phyloP scores from a whole-genome alignment of 2,888 invertebrate genomes.

The Tachina fera region DNA sequence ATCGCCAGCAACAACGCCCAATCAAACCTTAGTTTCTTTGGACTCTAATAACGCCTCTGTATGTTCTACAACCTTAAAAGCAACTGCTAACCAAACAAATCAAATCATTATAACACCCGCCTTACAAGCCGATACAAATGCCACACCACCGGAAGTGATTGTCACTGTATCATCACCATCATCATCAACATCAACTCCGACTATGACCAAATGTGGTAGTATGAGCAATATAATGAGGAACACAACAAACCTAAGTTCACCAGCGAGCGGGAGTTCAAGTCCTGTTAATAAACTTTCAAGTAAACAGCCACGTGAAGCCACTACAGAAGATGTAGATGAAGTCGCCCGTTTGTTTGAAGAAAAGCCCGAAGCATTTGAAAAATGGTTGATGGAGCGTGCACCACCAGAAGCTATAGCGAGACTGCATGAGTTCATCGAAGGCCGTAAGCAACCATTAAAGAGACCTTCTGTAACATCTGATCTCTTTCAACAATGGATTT shows the following conservation, averaged over 20 bases:
- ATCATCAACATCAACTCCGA: conserved; percentile 43
- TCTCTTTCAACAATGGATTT: conserved; percentile 92
- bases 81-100: conserved; percentile 43
- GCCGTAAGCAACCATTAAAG: conserved; percentile 84
- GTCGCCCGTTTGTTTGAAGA: conserved; percentile 84
- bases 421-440: conserved; percentile 85
- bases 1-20: conserved; percentile 68
- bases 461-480: conserved; percentile 92
- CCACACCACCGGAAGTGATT: conserved; percentile 54
- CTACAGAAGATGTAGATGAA: conserved; percentile 81
- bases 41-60: conserved; percentile 29
- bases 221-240: conserved; percentile 21
- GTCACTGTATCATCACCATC: conserved; percentile 14
- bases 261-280: conserved; percentile 28
- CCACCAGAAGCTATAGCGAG: conserved; percentile 86
- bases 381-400: conserved; percentile 91
- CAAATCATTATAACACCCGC: conserved; percentile 57
- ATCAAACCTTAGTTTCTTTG: conserved; percentile 46
- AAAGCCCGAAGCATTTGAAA: conserved; percentile 88
- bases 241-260: conserved; percentile 29
- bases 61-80: conserved; percentile 41
- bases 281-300: background rate
- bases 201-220: conserved; percentile 45
- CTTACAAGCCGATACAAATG: conserved; percentile 45
- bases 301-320: conserved; percentile 67